These are phyloP conservation scores for Lathronympha strigana DNA, from an alignment of 2,888 invertebrate genomes.

Conservation along the genomic window DNA sequence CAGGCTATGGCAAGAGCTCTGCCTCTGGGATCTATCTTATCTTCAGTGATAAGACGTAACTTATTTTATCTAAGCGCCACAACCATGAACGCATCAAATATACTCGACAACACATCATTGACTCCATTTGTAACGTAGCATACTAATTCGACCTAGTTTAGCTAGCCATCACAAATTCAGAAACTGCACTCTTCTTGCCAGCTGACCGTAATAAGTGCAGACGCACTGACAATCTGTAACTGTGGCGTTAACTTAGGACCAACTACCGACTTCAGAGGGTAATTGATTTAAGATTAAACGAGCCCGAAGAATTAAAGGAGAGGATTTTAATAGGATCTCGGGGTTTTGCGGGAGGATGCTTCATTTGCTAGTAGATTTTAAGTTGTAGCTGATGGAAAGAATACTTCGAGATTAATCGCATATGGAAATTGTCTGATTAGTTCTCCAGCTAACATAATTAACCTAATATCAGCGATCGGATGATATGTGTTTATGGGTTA, in stretches of 20 bases:
- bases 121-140: background rate
- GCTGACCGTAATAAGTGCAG: conserved; percentile 8
- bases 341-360: no score
- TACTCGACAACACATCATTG: background rate
- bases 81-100: no score
- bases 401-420: no score
- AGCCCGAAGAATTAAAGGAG: background rate
- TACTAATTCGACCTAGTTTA: background rate
- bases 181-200: background rate
- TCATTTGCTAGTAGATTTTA: background rate
- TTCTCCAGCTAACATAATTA: no score
- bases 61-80: no score
- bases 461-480: no score
- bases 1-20: no score
- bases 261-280: conserved; percentile 2
- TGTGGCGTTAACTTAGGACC: background rate
- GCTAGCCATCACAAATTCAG: background rate
- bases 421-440: no score
- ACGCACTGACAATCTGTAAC: conserved; percentile 1
- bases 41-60: no score
- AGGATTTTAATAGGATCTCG: background rate
- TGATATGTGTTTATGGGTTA: no score
- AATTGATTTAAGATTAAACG: conserved; percentile 3
- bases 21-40: no score
- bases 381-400: background rate